These are phyloP conservation scores for Drosophila athabasca DNA, from an alignment of 1,140 invertebrate genomes.

Conservation along the genomic window DNA sequence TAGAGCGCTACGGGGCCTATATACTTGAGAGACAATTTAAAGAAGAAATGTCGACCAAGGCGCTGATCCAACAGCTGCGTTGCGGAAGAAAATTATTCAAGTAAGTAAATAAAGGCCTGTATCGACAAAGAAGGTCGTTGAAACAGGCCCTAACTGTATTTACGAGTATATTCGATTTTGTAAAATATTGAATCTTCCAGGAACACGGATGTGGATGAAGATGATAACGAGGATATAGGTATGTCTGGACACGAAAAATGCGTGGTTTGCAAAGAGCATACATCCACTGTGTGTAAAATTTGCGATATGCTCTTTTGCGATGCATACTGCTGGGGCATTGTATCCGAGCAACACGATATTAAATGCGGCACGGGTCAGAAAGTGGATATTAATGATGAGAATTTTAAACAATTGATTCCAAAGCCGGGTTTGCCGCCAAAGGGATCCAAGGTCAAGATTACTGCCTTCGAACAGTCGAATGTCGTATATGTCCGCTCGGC, in stretches of 20 bases:
- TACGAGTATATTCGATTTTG: no score
- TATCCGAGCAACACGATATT: constrained; percentile 27
- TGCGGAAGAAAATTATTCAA: constrained; percentile 34
- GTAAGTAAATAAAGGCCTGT: no score
- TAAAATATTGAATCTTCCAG: no score
- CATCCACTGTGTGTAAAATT: constrained; percentile 40
- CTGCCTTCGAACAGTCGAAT: constrained; percentile 66
- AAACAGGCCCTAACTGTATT: no score
- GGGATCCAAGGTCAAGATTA: constrained; percentile 58
- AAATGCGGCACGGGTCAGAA: constrained; percentile 23
- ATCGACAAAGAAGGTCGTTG: no score
- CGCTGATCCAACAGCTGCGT: constrained; percentile 13
- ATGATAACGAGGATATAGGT: no score
- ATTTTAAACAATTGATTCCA: neutral
- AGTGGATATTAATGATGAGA: constrained; percentile 2
- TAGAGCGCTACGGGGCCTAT: constrained; percentile 47
- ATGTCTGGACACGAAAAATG: constrained; percentile 16
- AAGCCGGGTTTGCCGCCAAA: constrained; percentile 38
- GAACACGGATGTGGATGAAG: no score
- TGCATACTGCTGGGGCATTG: constrained; percentile 33
- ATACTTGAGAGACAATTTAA: neutral
- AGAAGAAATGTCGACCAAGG: neutral
- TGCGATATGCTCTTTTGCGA: constrained; percentile 57
- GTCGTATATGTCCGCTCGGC: constrained; percentile 67
- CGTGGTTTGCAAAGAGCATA: constrained; percentile 37